Evolutionary conservation across 2,888 invertebrate species (phyloP), one percentile per base, ranked within the genome.

Genomic region (Hypsopygia costalis): DNA sequence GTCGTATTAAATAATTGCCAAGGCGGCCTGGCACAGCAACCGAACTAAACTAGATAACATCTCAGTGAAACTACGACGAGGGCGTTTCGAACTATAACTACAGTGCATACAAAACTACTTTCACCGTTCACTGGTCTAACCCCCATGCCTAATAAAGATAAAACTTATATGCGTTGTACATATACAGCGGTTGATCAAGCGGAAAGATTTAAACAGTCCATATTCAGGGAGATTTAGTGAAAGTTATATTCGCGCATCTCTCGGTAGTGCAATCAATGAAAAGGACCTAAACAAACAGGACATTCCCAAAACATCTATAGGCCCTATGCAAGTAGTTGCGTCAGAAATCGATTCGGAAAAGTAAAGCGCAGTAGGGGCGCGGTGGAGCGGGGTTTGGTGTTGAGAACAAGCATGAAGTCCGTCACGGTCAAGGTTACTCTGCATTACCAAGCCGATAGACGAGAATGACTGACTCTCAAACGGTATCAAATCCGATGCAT

Each of bases 401-500:
- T 61, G 65, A 62, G 60, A 71, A 67, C 57, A 51, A 52, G 54
- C 55, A 44, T 52, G 47, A 58, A 56, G 60, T 64, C 58, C 55
- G 69, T 69, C 75, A 80, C 66, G 80, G 81, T 73, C 83, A 86
- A 85, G 83, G 83, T 79, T 74, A 81, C 69, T 55, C 64, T 42
- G 54, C 52, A 58, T 60, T 59, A 64, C 58, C 57, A 55, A 52
- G 47, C 41, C 56, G 58, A 61, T 63, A 63, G 66, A 56, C 52
- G 69, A 61, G 60, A 62, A 55, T 70, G 66, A 67, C 58, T 65
- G 65, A 59, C 47, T 64, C 47, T 55, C 36, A 66, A 69, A 66
- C 60, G 63, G 59, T 51, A 47, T 41, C 33, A 49, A 62, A 58
- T 58, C 49, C 49, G 49, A 28, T 33, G 33, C 27, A 52, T 47